Percentiles rank a stretch among this genome's conserved stretches.
Evolutionary conservation across 2,113 vertebrate species (phyloP).

Genomic region (Furnarius figulus): DNA sequence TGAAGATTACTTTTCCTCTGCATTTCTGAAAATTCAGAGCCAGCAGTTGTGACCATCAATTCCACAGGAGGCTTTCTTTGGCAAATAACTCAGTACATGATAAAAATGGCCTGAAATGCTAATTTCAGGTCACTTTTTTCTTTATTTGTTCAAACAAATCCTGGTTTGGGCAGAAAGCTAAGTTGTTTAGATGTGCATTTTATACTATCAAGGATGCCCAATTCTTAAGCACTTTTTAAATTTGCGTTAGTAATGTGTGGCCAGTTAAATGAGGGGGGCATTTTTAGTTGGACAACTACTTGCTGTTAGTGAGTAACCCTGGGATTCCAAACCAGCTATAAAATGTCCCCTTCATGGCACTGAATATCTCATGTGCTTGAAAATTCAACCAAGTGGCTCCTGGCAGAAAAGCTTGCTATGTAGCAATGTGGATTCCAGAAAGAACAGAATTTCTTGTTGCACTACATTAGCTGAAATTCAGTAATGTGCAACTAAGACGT

Average conservation of each 20-base stretch:
- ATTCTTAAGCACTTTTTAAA: slow-evolving; percentile 60
- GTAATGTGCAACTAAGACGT: slow-evolving; percentile 36
- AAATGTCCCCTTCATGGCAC: slow-evolving; percentile 45
- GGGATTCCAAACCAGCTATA: slow-evolving; percentile 36
- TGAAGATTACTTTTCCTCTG: slow-evolving; percentile 64
- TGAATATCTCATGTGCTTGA: slow-evolving; percentile 57
- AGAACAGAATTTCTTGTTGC: slow-evolving; percentile 31
- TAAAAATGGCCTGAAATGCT: slow-evolving; percentile 45
- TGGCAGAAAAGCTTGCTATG: slow-evolving; percentile 29
- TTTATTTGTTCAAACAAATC: slow-evolving; percentile 1
- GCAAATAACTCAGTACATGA: slow-evolving; percentile 14
- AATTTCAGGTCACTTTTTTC: slow-evolving; percentile 4
- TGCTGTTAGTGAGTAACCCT: background rate
- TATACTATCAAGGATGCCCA: slow-evolving; percentile 11
- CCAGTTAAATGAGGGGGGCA: slow-evolving; percentile 33
- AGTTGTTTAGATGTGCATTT: slow-evolving; percentile 34
- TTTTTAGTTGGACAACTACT: slow-evolving; percentile 10
- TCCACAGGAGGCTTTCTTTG: slow-evolving; percentile 19
- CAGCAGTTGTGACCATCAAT: slow-evolving; percentile 39
- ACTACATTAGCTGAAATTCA: slow-evolving; percentile 54
- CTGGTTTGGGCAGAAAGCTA: background rate
- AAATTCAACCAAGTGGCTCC: slow-evolving; percentile 26
- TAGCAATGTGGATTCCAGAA: slow-evolving; percentile 5
- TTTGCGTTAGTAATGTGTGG: background rate
- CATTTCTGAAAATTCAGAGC: slow-evolving; percentile 61